These are phyloP conservation scores for Drosophila austrosaltans DNA, from an alignment of 2,888 invertebrate species.

Conservation along the genomic window DNA sequence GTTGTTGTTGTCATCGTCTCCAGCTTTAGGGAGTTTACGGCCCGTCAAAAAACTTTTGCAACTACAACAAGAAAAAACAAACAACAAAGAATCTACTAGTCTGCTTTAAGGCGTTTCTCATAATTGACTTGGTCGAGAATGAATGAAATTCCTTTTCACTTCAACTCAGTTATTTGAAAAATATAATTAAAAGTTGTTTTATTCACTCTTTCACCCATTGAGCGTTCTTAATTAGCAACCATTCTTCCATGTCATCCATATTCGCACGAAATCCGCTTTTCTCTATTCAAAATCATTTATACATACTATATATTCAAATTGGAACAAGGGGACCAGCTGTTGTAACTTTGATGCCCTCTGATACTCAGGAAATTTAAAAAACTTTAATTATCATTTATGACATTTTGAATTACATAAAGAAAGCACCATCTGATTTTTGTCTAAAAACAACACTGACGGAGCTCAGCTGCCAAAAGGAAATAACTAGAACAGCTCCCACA, in stretches of 20 bases:
- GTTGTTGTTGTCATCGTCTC: not conserved
- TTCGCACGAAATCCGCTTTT: conserved; percentile 44
- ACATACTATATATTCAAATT: conserved; percentile 26
- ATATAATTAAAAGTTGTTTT: conserved; percentile 48
- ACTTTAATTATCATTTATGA: conserved; percentile 48
- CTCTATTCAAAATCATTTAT: conserved; percentile 9
- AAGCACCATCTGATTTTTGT: conserved; percentile 9
- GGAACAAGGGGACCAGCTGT: conserved; percentile 25
- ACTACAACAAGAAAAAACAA: conserved; percentile 17
- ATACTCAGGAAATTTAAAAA: conserved; percentile 16
- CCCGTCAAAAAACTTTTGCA: conserved; percentile 24
- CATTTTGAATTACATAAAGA: conserved; percentile 48
- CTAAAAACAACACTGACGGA: conserved; percentile 17
- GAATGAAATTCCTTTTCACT: conserved; percentile 8
- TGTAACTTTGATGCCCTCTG: conserved; percentile 31
- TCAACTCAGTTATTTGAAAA: conserved; percentile 12
- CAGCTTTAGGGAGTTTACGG: conserved; percentile 25
- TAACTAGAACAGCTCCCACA: conserved; percentile 61
- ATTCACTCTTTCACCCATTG: conserved; percentile 33
- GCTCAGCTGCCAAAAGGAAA: conserved; percentile 39
- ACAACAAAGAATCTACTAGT: conserved; percentile 16
- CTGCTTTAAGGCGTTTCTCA: conserved; percentile 11
- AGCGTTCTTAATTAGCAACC: conserved; percentile 49
- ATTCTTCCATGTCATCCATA: conserved; percentile 56
- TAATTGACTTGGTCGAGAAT: conserved; percentile 34